phyloP scores from a whole-genome alignment of 2,888 invertebrate species.

The Zhengitettix transpicula region DNA sequence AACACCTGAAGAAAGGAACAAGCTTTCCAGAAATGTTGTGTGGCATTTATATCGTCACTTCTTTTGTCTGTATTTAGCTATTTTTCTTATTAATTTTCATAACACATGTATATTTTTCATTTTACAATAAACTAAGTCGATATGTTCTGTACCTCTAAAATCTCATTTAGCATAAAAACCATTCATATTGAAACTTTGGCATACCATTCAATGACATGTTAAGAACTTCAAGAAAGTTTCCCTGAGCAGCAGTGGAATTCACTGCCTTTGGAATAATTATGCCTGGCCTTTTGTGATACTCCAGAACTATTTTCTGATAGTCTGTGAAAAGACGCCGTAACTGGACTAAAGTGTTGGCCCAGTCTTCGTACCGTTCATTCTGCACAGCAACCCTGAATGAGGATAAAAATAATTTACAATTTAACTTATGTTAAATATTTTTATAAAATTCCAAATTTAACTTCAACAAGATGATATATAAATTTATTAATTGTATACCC shows the following conservation, averaged over 20 bases:
- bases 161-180: too few relatives aligned
- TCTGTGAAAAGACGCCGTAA: conserved; percentile 75
- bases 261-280: conserved; percentile 62
- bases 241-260: conserved; percentile 82
- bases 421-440: not conserved
- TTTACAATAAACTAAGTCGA: too few relatives aligned
- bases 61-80: too few relatives aligned
- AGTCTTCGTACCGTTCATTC: conserved; percentile 96
- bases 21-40: too few relatives aligned
- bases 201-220: conserved; percentile 93
- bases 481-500: too few relatives aligned
- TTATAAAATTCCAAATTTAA: not conserved
- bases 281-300: conserved; percentile 66
- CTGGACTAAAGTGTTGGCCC: conserved; percentile 79
- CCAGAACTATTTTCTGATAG: conserved; percentile 73
- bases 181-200: too few relatives aligned
- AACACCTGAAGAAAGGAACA: too few relatives aligned
- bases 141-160: too few relatives aligned
- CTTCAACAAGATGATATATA: too few relatives aligned
- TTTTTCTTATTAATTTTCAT: too few relatives aligned
- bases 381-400: conserved; percentile 76
- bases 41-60: too few relatives aligned
- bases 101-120: too few relatives aligned
- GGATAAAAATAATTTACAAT: not conserved
- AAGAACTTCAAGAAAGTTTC: conserved; percentile 96